These are phyloP conservation scores for Gymnorhina tibicen DNA, from an alignment of 2,113 vertebrate genomes.

Conservation along the genomic window DNA sequence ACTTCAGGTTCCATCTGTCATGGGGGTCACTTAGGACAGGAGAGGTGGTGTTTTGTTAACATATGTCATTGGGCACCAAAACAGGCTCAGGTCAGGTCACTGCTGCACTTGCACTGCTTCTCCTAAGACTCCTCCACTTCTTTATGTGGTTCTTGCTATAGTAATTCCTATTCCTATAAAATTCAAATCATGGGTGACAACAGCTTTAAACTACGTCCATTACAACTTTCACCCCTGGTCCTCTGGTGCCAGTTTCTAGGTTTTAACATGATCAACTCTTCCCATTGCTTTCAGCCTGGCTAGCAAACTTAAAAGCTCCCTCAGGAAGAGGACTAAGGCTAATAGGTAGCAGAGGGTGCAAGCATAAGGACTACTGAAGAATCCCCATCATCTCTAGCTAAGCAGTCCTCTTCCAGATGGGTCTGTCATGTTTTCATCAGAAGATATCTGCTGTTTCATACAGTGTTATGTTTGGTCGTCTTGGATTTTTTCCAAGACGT, in stretches of 20 bases:
- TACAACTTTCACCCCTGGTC: background rate
- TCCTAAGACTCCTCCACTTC: background rate
- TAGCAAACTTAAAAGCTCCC: background rate
- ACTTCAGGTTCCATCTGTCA: background rate
- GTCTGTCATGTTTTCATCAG: background rate
- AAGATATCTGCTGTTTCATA: background rate
- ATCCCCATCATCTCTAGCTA: background rate
- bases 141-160: background rate
- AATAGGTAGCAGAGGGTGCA: background rate
- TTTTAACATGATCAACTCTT: background rate
- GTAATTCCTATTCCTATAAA: background rate
- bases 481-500: background rate
- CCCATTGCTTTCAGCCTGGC: background rate
- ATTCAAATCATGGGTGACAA: background rate
- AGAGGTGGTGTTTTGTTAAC: background rate
- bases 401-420: background rate
- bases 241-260: background rate
- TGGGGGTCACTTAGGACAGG: background rate
- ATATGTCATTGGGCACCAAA: background rate
- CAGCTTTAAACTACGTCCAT: background rate
- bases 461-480: background rate
- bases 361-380: background rate
- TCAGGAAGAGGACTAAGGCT: background rate
- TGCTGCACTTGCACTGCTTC: background rate
- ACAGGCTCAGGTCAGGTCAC: background rate